Conservation (phyloP, 2,888 invertebrate species). For the Limenitis camilla region DNA sequence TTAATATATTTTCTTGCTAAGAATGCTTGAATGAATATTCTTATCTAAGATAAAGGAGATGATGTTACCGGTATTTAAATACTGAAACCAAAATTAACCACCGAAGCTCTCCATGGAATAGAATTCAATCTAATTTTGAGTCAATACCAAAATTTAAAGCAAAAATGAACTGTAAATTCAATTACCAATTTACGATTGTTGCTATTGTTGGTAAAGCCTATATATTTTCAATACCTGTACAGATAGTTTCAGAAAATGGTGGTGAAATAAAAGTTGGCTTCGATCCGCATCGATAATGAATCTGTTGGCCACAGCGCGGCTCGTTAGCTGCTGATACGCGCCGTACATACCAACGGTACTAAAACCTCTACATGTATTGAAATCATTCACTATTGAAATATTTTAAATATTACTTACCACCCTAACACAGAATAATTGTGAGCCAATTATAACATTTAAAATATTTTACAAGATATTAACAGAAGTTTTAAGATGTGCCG, state of each 20-base stretch:
- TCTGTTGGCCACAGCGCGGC: conserved; percentile 11
- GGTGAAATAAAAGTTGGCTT: conserved; percentile 12
- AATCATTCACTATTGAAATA: neutral
- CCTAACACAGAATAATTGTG: too few relatives aligned
- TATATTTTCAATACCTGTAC: conserved; percentile 6
- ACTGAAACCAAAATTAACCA: too few relatives aligned
- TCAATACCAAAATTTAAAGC: neutral
- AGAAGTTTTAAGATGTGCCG: too few relatives aligned
- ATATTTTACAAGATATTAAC: neutral
- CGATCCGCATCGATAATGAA: conserved; percentile 11
- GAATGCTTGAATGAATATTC: too few relatives aligned
- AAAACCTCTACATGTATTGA: neutral
- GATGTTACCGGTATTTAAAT: too few relatives aligned
- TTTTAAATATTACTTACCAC: neutral
- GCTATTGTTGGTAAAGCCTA: neutral
- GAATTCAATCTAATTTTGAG: too few relatives aligned
- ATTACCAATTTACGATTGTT: neutral
- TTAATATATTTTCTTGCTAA: too few relatives aligned
- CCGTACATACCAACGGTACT: neutral
- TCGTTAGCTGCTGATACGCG: conserved; percentile 10
- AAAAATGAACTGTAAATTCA: conserved; percentile 1
- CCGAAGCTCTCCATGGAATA: too few relatives aligned
- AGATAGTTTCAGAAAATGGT: neutral
- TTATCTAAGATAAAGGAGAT: too few relatives aligned
- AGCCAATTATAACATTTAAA: too few relatives aligned